Evolutionary conservation across 2,797 vertebrate genomes (phyloP), one percentile per base, ranked within the genome.

Genomic region (Gymnothorax reevesii): DNA sequence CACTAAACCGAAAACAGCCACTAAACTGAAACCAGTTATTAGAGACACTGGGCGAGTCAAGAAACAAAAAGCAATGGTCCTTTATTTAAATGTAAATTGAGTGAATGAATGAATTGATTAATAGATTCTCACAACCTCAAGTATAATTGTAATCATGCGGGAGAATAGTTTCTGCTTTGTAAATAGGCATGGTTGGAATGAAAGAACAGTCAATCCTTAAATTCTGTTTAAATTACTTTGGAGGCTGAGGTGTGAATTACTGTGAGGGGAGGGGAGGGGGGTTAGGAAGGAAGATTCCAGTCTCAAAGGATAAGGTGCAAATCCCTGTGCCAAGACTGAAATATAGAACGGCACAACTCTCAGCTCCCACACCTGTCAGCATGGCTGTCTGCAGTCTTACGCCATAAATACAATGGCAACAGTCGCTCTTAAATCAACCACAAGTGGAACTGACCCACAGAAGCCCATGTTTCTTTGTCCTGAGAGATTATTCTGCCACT

Each of bases 271-370:
- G 27, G 52, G 57, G 57, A 13, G 80, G 33, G 52, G 20, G 1
- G 20, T 80, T n/a, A 0, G 5, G 52, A 80, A 80, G 9, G 52
- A 80, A 22, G 77, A 55, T 55, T 55, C 77, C 77, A 80, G 49
- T n/a, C 20, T 79, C 15, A 79, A 79, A 79, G 59, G 57, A 15
- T 25, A 83, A 59, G 80, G 54, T 59, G 80, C 57, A 27, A 54
- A 64, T 20, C 33, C 17, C 17, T 62, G 33, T 42, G 7, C 64
- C 7, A 64, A 55, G 59, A 64, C 17, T 84, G 83, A 84, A 84
- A 84, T 84, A 84, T 84, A 42, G 57, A 3, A 7, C 49, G 17
- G 60, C 57, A 84, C 33, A 84, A 64, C 83, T 84, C 57, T 42
- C 64, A 8, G 60, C 60, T 62, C 33, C 33, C 59, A 62, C 57